Evolutionary conservation across 2,113 vertebrate species (phyloP), one percentile per base, ranked within the genome.

Genomic region (Nematolebias whitei): DNA sequence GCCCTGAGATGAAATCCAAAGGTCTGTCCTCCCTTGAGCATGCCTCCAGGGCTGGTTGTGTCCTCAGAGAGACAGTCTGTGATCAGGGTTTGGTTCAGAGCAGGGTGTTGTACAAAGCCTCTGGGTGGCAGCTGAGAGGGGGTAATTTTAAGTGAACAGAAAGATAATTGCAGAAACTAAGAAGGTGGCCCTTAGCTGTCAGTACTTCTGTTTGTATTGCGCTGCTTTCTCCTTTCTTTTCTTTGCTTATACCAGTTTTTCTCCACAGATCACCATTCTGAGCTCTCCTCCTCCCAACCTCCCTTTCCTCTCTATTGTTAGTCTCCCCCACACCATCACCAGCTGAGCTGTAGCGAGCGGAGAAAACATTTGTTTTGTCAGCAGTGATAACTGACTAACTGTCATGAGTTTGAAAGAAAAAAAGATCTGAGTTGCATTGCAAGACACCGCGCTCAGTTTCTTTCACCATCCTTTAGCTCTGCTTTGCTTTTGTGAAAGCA

Each of bases 281-380:
- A 22, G 32, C 57, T 50, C 49, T 54, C 49, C 19, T 59, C 53
- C 35, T 26, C 38, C 9, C 60, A 14, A 50, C 44, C 40, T 29
- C 29, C 24, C 16, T 47, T 29, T 0, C 11, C 22, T 15, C 49
- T 26, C 68, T 24, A 32, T 20, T 69, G 62, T 69, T 77, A 72
- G 48, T 68, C 76, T 76, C 71, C 73, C 51, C 73, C 51, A 63
- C 35, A 49, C 59, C 49, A 67, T 76, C 62, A 70, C n/a, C 51
- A 52, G 71, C 80, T 62, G 70, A 12, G 26, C 76, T 61, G 73
- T 82, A 66, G 72, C 71, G 44, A 71, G 63, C 48, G 67, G 51
- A 80, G 58, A 66, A 82, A 88, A 82, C 62, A 73, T 57, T 88
- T 83, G 74, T 86, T 87, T 86, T 90, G 88, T 88, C 82, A 84